Evolutionary conservation across 1,140 invertebrate genomes (phyloP), one percentile per base, ranked within the genome.

Genomic region (Aphidius ervi): DNA sequence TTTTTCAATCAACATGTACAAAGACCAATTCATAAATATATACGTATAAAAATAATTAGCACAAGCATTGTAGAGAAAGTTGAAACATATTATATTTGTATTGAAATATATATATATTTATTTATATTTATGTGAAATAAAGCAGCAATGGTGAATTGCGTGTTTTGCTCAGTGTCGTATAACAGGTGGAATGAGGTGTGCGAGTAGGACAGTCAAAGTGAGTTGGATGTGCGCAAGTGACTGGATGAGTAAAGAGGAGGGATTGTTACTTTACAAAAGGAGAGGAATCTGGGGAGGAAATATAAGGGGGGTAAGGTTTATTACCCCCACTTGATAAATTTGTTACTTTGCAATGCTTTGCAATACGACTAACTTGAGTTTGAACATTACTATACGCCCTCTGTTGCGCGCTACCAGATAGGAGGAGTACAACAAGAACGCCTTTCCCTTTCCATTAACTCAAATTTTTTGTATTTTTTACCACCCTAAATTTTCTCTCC

Each of bases 381-480:
- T 71, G 69, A 74, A 72, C 74, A 72, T 73, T 74, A 74, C 74
- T 75, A 74, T 76, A 78, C 76, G 75, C 74, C 72, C 74, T 74
- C 74, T 66, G 64, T 50, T 56, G 50, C 61, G 46, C 60, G 60
- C 59, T 61, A 68, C 61, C 64, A 65, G 69, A 73, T 72, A 76
- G 76, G 74, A 76, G 75, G 76, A 75, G 74, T 75, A 73, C 49
- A 37, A 52, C 49, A 37, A 52, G 52, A 37, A 54, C 77, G 75
- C 75, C 75, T 71, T 78, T 72, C 73, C 74, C 67, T 68, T 68
- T 67, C 63, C 64, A 66, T 65, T 68, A 65, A 68, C 66, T 64
- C 50, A 52, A 47, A 61, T 59, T 52, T 46, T 58, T 46, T 20
- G 5, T 10, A 37, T 9, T 40, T 6, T 54, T 49, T 10, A 41